These are phyloP conservation scores for Sebastes aleutianus DNA, from an alignment of 2,797 vertebrate species.

Conservation along the genomic window DNA sequence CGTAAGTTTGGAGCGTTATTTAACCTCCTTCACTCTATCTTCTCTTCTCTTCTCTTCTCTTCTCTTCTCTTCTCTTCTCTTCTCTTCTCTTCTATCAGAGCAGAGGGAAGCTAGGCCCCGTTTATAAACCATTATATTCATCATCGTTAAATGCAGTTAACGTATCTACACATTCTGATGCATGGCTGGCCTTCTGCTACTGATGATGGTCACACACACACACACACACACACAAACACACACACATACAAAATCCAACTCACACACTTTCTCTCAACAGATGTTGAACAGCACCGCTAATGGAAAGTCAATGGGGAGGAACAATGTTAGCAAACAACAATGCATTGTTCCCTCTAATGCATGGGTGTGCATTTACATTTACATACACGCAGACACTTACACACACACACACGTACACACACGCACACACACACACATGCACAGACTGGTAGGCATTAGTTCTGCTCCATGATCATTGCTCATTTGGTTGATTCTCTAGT, in stretches of 20 bases:
- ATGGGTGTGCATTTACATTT: constrained; percentile 37
- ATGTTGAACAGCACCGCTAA: constrained; percentile 79
- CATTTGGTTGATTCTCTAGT: constrained; percentile 72
- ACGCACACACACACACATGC: background rate
- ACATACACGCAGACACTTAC: background rate
- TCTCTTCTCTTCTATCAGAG: background rate
- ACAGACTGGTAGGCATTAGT: constrained; percentile 67
- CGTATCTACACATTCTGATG: constrained; percentile 65
- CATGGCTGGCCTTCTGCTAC: constrained; percentile 69
- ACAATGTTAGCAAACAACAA: constrained; percentile 79
- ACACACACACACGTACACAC: background rate
- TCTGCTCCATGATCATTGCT: constrained; percentile 74
- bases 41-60: no score
- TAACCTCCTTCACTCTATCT: no score
- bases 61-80: background rate
- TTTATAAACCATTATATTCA: constrained; percentile 60
- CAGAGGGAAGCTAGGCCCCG: constrained; percentile 20
- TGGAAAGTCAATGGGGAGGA: constrained; percentile 82
- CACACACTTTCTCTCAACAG: constrained; percentile 64
- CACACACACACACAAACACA: constrained; percentile 17
- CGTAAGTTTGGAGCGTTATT: no score
- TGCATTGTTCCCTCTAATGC: constrained; percentile 67
- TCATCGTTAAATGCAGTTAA: constrained; percentile 78
- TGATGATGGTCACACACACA: constrained; percentile 53
- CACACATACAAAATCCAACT: constrained; percentile 23